phyloP scores from a whole-genome alignment of 1,140 invertebrate species.

The roundworm (Caenorhabditis elegans) region DNA sequence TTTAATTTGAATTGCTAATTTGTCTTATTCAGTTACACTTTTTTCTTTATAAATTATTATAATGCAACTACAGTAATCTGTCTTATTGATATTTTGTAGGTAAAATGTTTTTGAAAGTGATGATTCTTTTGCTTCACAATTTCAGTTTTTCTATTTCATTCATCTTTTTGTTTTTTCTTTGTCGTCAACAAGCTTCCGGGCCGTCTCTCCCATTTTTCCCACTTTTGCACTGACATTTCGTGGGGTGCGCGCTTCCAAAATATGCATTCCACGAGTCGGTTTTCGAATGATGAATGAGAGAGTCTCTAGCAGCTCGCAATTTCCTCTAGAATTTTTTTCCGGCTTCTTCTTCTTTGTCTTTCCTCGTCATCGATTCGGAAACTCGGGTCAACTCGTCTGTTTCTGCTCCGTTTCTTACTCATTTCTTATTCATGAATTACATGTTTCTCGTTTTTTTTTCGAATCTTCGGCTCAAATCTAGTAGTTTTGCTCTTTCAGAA shows the following conservation, averaged over 20 bases:
- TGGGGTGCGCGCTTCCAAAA: neutral
- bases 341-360: too few species aligned
- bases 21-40: too few species aligned
- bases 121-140: too few species aligned
- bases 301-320: neutral
- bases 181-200: neutral
- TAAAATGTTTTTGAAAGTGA: too few species aligned
- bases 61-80: too few species aligned
- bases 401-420: neutral
- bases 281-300: constrained; percentile 25
- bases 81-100: too few species aligned
- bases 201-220: constrained; percentile 3
- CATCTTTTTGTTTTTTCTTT: neutral
- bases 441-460: neutral
- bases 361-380: neutral
- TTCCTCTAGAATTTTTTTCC: neutral
- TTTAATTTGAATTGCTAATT: neutral
- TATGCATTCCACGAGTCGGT: neutral
- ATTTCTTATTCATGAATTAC: constrained; percentile 5
- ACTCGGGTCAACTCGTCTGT: neutral
- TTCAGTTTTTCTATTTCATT: neutral
- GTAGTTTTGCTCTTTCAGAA: neutral
- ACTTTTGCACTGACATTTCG: constrained; percentile 4
- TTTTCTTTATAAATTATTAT: too few species aligned
- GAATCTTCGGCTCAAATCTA: neutral